These are phyloP conservation scores for Himalopsyche anomala DNA, from an alignment of 2,888 invertebrate genomes.

Conservation along the genomic window DNA sequence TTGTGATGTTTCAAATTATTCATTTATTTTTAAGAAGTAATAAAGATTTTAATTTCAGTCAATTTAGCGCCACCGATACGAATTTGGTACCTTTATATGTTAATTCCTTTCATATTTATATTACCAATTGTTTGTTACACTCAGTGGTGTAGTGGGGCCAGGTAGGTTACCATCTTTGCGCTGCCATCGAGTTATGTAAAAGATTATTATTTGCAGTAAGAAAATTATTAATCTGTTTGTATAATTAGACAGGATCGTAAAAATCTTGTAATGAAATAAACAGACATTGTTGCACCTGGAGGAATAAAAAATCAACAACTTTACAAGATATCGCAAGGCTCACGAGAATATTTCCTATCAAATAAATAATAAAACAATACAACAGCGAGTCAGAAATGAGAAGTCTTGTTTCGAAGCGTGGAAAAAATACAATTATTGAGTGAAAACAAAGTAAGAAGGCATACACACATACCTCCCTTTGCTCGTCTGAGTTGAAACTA, in stretches of 20 bases:
- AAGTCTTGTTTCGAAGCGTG: background rate
- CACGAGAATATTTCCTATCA: background rate
- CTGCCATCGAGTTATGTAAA: no score
- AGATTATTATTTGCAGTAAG: no score
- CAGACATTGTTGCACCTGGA: background rate
- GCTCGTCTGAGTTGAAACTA: conserved; percentile 28
- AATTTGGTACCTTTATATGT: no score
- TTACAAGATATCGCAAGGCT: background rate
- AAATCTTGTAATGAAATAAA: background rate
- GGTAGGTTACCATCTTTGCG: no score
- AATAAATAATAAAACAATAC: background rate
- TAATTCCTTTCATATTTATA: no score
- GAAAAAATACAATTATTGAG: conserved; percentile 38
- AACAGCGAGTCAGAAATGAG: background rate
- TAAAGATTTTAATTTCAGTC: no score
- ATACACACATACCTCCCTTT: background rate
- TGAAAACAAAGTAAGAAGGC: background rate
- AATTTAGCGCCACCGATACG: no score
- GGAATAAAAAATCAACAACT: background rate
- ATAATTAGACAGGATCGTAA: background rate
- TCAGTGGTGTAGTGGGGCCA: no score
- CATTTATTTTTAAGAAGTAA: no score
- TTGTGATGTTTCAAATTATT: no score
- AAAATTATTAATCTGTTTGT: no score
- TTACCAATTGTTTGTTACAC: no score